Evolutionary conservation across 2,113 vertebrate genomes (phyloP).

Genomic region (Paralichthys olivaceus): DNA sequence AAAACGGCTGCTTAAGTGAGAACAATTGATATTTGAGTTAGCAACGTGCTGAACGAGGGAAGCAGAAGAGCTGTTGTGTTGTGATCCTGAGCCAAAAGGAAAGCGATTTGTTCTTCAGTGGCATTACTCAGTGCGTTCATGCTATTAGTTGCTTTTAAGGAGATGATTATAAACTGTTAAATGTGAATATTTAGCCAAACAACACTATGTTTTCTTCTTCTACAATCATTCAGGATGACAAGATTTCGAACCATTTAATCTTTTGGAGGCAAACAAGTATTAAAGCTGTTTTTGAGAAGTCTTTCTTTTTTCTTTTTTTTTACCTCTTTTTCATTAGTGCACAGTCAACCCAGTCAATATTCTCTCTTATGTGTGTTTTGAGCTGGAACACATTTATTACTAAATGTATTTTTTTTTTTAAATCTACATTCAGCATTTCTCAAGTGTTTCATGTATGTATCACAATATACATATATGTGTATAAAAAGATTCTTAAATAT

Average conservation of each 20-base stretch:
- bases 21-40: conserved; percentile 66
- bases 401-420: too few species aligned
- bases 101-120: conserved; percentile 21
- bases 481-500: too few species aligned
- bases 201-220: background rate
- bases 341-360: background rate
- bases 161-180: conserved; percentile 1
- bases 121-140: conserved; percentile 24
- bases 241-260: background rate
- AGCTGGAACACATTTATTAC: too few species aligned
- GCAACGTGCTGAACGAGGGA: conserved; percentile 44
- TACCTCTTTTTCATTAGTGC: background rate
- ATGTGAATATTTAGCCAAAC: conserved; percentile 9
- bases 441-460: too few species aligned
- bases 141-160: conserved; percentile 14
- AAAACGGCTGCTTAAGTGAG: conserved; percentile 47
- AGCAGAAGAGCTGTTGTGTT: conserved; percentile 29
- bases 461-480: too few species aligned
- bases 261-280: background rate
- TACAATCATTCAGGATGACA: background rate
- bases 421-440: too few species aligned
- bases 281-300: background rate
- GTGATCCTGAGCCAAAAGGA: conserved; percentile 25
- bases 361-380: too few species aligned
- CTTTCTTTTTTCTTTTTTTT: too few species aligned